Evolutionary conservation across 2,113 vertebrate species (phyloP), one percentile per base, ranked within the genome.

Genomic region (Eptesicus fuscus): DNA sequence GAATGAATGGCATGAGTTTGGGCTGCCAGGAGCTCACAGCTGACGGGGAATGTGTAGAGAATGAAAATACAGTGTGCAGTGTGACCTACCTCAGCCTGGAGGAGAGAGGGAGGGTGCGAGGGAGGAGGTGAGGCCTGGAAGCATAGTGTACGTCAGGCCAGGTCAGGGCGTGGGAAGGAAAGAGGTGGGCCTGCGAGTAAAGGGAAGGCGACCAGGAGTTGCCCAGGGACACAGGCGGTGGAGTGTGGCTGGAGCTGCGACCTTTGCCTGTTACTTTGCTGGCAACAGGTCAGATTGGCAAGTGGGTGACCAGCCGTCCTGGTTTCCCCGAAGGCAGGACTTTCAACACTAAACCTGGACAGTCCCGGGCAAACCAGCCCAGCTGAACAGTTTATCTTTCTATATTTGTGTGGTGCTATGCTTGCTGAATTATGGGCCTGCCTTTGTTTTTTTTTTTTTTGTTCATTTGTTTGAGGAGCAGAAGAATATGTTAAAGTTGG

Each of bases 401-500:
- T 30, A 7, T 67, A 32, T n/a, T 7, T 67, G 74, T 83, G 59
- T 92, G 91, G 71, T 76, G 11, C 84, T 92, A 73, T 85, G 83
- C 88, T 77, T 53, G 12, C 65, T 25, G 76, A 65, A 87, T 51
- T 3, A 3, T 37, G 49, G 42, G n/a, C 23, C 65, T 70, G 28
- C 11, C 9, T 63, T 86, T 86, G n/a, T 42, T 79, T 67, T 49
- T 25, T 44, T 88, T 51, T 49, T 10, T 25, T 28, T 93, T 37
- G 37, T 37, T 37, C 37, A 88, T 87, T 35, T 79, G 30, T 65
- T 69, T 56, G 32, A 53, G 35, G 30, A 63, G 61, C 25, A 92
- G 84, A 79, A 53, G 56, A 32, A 20, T 76, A 37, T 73, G 59
- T 77, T 77, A 47, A 90, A 40, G 47, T 20, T 16, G 28, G 32